These are phyloP conservation scores for Drosophila ananassae DNA, from an alignment of 1,140 invertebrate genomes.

Conservation along the genomic window DNA sequence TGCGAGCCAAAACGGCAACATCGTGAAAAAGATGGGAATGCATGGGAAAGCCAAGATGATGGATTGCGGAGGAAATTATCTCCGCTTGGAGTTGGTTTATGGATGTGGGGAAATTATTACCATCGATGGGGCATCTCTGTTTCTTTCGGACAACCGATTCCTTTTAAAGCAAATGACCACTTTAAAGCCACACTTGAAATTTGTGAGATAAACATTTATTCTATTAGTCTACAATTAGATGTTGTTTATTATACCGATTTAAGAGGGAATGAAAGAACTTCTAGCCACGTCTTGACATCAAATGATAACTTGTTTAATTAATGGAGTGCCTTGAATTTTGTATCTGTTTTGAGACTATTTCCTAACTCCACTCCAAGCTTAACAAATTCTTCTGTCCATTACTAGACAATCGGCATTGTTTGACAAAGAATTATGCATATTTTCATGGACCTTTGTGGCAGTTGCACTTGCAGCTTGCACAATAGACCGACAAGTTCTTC, in stretches of 20 bases:
- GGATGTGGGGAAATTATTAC: neutral
- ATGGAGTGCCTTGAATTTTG: neutral
- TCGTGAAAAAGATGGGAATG: constrained; percentile 15
- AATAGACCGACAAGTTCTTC: constrained; percentile 42
- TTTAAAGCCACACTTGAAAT: neutral
- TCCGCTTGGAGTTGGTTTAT: neutral
- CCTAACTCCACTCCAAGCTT: neutral
- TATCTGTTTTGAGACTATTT: neutral
- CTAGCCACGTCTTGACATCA: neutral
- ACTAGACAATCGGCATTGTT: constrained; percentile 56
- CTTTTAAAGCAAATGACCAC: neutral
- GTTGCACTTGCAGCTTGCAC: constrained; percentile 9
- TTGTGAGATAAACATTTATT: constrained; percentile 7
- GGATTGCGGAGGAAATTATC: constrained; percentile 14
- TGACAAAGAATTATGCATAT: constrained; percentile 50
- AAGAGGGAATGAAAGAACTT: neutral
- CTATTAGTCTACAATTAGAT: constrained; percentile 21
- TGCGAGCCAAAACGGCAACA: constrained; percentile 59
- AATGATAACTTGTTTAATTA: neutral
- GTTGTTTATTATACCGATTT: neutral
- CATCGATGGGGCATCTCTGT: constrained; percentile 1
- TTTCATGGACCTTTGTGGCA: constrained; percentile 39
- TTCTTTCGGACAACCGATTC: neutral
- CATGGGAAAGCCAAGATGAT: constrained; percentile 20
- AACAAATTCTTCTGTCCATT: constrained; percentile 22